Evolutionary conservation across 2,797 vertebrate species (phyloP).

Genomic region (Sus cebifrons): DNA sequence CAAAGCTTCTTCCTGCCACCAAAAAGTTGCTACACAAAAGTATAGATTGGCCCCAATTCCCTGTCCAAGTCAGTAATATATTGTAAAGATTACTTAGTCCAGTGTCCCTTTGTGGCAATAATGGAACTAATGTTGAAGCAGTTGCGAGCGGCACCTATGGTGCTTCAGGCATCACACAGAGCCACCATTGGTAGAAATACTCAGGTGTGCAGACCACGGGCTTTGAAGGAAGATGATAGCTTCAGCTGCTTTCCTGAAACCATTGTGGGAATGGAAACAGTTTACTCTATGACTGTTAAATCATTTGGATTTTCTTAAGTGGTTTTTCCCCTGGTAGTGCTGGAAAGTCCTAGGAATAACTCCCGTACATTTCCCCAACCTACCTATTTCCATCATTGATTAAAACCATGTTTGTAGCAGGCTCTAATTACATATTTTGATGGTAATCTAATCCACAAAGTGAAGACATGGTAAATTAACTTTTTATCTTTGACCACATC

Average conservation of each 20-base stretch:
- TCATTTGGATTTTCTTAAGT: slow-evolving; percentile 55
- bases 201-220: neutral
- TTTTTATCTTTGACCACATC: slow-evolving; percentile 77
- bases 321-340: neutral
- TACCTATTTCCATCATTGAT: slow-evolving; percentile 60
- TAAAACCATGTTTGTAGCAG: slow-evolving; percentile 39
- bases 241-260: neutral
- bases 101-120: neutral
- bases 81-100: neutral
- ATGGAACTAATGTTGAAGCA: neutral
- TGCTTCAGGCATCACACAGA: neutral
- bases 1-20: slow-evolving; percentile 5
- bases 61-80: neutral
- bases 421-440: slow-evolving; percentile 61
- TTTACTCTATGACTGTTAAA: slow-evolving; percentile 6
- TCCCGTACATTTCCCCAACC: neutral
- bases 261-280: neutral
- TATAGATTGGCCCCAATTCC: neutral
- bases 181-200: neutral
- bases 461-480: slow-evolving; percentile 22
- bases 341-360: neutral
- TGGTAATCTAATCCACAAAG: slow-evolving; percentile 63
- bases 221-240: neutral
- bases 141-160: neutral
- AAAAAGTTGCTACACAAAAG: neutral